A percentile compares a stretch with the other conserved stretches of the same genome.
Evolutionary conservation across 2,797 vertebrate species (phyloP).

Genomic region (Antennarius maculatus): DNA sequence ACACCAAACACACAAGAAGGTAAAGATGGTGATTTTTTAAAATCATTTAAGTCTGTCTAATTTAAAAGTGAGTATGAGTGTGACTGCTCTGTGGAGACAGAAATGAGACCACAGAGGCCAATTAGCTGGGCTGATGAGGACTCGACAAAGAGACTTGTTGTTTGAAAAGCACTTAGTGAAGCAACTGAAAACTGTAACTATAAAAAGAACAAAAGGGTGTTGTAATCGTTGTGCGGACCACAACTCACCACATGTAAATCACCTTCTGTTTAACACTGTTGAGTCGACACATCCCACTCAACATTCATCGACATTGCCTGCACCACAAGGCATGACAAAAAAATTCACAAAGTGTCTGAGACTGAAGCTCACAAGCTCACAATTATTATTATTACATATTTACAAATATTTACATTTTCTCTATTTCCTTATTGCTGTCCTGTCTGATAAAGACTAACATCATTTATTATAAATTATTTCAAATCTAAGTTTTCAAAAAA

Average conservation of each 20-base stretch:
- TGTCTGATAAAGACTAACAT: too few relatives aligned
- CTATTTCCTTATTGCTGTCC: too few relatives aligned
- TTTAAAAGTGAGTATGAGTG: slow-evolving; percentile 34
- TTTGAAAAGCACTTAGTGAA: slow-evolving; percentile 14
- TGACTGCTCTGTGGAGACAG: slow-evolving; percentile 17
- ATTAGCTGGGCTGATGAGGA: slow-evolving; percentile 29
- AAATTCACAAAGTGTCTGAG: slow-evolving; percentile 21
- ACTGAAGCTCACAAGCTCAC: background rate
- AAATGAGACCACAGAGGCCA: slow-evolving; percentile 16
- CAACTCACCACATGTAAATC: slow-evolving; percentile 29
- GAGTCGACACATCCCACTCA: slow-evolving; percentile 67
- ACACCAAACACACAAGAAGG: slow-evolving; percentile 41
- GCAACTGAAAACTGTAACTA: slow-evolving; percentile 1
- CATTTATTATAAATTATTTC: too few relatives aligned
- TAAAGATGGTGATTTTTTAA: background rate
- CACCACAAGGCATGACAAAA: slow-evolving; percentile 17
- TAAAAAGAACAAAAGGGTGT: slow-evolving; percentile 21
- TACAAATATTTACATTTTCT: too few relatives aligned
- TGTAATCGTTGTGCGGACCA: slow-evolving; percentile 22
- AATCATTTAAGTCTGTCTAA: slow-evolving; percentile 21
- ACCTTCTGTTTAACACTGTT: slow-evolving; percentile 51
- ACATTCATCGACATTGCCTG: slow-evolving; percentile 8
- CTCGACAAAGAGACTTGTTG: slow-evolving; percentile 4
- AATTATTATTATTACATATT: too few relatives aligned
- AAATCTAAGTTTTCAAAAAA: too few relatives aligned